Percentiles rank a stretch among this genome's conserved stretches.
These are phyloP conservation scores for Australoheros facetus DNA, from an alignment of 2,797 vertebrate species.

Conservation along the genomic window DNA sequence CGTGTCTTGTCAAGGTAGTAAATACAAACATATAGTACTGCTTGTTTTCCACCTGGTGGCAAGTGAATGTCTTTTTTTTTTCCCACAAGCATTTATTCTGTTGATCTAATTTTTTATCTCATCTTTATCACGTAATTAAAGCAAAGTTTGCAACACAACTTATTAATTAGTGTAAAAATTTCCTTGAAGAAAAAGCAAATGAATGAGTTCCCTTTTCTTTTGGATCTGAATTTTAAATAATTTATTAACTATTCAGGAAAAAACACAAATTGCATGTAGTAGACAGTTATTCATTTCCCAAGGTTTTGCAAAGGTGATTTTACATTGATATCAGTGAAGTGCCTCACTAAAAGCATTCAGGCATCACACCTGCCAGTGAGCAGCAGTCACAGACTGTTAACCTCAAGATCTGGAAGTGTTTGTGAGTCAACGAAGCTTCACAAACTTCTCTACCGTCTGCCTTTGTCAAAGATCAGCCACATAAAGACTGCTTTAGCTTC, in stretches of 20 bases:
- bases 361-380: slow-evolving; percentile 78
- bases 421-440: slow-evolving; percentile 78
- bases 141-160: not conserved
- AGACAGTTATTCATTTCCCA: not conserved
- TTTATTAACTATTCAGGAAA: not conserved
- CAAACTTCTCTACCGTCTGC: slow-evolving; percentile 62
- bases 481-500: slow-evolving; percentile 43
- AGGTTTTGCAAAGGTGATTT: not conserved
- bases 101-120: not conserved
- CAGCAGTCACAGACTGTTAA: slow-evolving; percentile 85
- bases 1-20: not conserved
- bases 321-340: slow-evolving; percentile 41
- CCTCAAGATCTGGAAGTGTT: slow-evolving; percentile 81
- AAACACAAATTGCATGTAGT: not conserved
- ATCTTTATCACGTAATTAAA: not conserved
- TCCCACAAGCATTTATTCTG: not conserved
- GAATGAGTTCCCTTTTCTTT: not conserved
- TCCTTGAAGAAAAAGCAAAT: not conserved
- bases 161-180: not conserved
- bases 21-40: not conserved
- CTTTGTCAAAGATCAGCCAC: slow-evolving; percentile 60
- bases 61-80: not conserved
- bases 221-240: not conserved
- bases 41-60: not conserved
- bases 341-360: slow-evolving; percentile 53